Evolutionary conservation across 2,113 vertebrate genomes (phyloP).

Genomic region (Illadopsis cleaveri): DNA sequence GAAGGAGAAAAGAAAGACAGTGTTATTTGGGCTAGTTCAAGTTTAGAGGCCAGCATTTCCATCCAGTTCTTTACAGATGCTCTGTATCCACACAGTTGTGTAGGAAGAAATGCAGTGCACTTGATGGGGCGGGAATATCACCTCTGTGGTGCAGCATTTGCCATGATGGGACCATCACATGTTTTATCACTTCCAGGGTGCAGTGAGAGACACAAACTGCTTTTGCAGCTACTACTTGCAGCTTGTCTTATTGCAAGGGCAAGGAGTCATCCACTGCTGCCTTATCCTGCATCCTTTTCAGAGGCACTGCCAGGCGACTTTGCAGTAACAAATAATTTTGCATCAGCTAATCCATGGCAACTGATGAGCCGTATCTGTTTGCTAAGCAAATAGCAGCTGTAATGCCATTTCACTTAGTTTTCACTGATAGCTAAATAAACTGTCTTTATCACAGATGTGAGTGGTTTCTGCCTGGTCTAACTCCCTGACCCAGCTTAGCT

Average conservation of each 20-base stretch:
- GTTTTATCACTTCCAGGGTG: background rate
- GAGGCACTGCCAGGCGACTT: background rate
- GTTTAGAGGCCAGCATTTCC: background rate
- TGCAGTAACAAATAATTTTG: background rate
- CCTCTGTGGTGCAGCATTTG: background rate
- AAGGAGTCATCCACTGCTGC: background rate
- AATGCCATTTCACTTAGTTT: background rate
- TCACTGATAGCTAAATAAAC: background rate
- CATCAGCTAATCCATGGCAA: slow-evolving; percentile 23
- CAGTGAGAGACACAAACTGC: background rate
- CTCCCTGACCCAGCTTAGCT: background rate
- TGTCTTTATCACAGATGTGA: background rate
- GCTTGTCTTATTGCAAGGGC: background rate
- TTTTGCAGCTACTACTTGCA: background rate
- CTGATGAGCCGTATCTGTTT: background rate
- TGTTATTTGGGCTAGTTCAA: background rate
- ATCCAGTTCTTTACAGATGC: background rate
- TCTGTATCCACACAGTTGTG: background rate
- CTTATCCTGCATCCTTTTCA: background rate
- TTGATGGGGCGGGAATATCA: fast-evolving
- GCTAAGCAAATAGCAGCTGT: background rate
- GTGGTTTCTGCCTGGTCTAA: background rate
- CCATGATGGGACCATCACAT: background rate
- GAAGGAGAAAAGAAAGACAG: background rate
- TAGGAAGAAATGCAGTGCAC: background rate